phyloP scores from a whole-genome alignment of 2,113 vertebrate species.

The Dasyprocta punctata region DNA sequence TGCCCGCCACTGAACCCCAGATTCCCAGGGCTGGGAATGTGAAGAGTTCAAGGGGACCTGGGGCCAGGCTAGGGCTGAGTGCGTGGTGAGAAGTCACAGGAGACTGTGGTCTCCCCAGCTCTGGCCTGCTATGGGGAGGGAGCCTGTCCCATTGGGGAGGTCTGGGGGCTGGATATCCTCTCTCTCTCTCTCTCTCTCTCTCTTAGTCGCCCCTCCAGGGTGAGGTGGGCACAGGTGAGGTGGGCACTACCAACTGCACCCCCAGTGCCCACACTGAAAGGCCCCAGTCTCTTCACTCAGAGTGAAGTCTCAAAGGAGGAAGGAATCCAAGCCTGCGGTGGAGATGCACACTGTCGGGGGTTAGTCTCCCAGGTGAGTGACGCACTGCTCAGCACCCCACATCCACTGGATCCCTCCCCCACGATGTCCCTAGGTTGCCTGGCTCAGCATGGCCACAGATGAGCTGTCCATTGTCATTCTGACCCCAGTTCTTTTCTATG shows the following conservation, averaged over 20 bases:
- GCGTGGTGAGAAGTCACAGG: no score
- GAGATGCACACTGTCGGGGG: accelerated
- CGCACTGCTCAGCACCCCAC: no score
- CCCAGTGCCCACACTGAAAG: background rate
- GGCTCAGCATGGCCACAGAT: background rate
- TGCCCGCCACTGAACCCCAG: background rate
- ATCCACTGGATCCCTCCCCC: background rate
- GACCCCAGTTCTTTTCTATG: background rate
- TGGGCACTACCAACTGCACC: no score
- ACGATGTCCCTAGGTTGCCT: background rate
- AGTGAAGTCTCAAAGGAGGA: background rate
- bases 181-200: background rate
- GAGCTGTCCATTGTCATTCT: accelerated
- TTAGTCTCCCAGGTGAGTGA: background rate
- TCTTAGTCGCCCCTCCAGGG: background rate
- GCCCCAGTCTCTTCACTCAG: background rate
- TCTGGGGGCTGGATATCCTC: background rate
- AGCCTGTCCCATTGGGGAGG: background rate
- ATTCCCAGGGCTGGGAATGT: accelerated
- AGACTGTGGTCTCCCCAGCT: background rate
- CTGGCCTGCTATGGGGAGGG: no score
- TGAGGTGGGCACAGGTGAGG: background rate
- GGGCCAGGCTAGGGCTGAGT: no score
- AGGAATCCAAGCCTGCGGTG: accelerated
- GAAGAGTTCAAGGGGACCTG: background rate